Percentiles rank a stretch among this genome's conserved stretches.
These are phyloP conservation scores for Lasioglossum marginatum DNA, from an alignment of 2,888 invertebrate genomes.

Conservation along the genomic window DNA sequence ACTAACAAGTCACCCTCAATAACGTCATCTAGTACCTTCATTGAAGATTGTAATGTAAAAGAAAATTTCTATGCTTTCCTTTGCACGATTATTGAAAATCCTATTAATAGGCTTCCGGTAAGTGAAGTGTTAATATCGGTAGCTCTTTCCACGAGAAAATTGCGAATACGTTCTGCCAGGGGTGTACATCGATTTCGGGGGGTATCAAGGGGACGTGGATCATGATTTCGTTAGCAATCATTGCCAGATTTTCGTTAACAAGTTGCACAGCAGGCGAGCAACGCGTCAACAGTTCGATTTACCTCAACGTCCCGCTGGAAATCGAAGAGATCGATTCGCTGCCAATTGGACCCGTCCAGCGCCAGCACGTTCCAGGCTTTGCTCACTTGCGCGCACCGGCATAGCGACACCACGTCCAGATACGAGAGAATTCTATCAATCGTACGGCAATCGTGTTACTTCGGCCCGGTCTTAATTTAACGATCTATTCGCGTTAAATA, in stretches of 20 bases:
- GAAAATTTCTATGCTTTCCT: no score
- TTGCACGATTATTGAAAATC: no score
- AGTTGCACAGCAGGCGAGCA: slow-evolving; percentile 1
- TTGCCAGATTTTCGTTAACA: neutral
- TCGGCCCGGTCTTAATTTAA: slow-evolving; percentile 11
- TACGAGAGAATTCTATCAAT: slow-evolving; percentile 93
- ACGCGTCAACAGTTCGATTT: slow-evolving; percentile 68
- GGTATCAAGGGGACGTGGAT: neutral
- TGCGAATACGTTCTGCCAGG: no score
- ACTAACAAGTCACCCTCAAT: no score
- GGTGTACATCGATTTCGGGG: no score
- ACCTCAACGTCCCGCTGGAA: slow-evolving; percentile 99
- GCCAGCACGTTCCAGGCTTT: slow-evolving; percentile 99
- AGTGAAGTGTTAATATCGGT: no score
- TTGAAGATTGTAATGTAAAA: no score
- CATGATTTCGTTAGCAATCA: no score
- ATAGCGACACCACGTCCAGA: slow-evolving; percentile 97
- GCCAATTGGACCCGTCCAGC: slow-evolving; percentile 99
- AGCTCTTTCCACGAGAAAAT: no score
- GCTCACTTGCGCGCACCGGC: slow-evolving; percentile 96
- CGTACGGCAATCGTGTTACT: slow-evolving; percentile 49
- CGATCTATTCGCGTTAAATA: slow-evolving; percentile 15
- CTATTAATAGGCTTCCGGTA: no score
- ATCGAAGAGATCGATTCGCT: slow-evolving; percentile 98
- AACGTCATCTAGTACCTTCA: no score